These are phyloP conservation scores for Ochropleura plecta DNA, from an alignment of 2,888 invertebrate species.

Conservation along the genomic window DNA sequence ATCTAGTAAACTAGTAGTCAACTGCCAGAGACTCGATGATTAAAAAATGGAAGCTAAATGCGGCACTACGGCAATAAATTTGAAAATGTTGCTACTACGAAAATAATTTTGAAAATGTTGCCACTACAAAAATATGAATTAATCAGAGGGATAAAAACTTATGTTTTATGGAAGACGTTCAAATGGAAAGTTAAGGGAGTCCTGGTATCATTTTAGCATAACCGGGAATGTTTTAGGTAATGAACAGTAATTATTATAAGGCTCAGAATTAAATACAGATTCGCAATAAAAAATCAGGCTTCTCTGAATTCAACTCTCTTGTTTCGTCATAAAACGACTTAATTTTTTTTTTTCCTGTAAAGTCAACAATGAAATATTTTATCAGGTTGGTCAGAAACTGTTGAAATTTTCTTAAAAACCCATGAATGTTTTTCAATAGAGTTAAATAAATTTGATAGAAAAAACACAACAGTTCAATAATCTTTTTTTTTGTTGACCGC, in stretches of 20 bases:
- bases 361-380: too few species aligned
- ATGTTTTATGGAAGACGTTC: constrained; percentile 67
- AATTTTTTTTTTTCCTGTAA: neutral
- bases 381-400: too few species aligned
- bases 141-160: constrained; percentile 44
- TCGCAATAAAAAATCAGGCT: constrained; percentile 5
- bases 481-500: too few species aligned
- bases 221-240: constrained; percentile 55
- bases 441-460: too few species aligned
- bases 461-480: too few species aligned
- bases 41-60: constrained; percentile 12
- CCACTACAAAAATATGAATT: constrained; percentile 36
- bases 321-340: neutral
- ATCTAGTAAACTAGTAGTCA: constrained; percentile 3
- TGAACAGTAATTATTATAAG: constrained; percentile 55
- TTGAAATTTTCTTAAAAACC: too few species aligned
- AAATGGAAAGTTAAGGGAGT: constrained; percentile 56
- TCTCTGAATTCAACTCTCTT: neutral
- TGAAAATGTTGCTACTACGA: constrained; percentile 33
- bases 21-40: neutral
- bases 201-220: constrained; percentile 19
- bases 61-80: constrained; percentile 30
- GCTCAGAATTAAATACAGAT: neutral
- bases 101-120: constrained; percentile 30
- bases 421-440: too few species aligned